Evolutionary conservation across 2,797 vertebrate species (phyloP), one percentile per base, ranked within the genome.

Genomic region (Ctenosaura bakeri): DNA sequence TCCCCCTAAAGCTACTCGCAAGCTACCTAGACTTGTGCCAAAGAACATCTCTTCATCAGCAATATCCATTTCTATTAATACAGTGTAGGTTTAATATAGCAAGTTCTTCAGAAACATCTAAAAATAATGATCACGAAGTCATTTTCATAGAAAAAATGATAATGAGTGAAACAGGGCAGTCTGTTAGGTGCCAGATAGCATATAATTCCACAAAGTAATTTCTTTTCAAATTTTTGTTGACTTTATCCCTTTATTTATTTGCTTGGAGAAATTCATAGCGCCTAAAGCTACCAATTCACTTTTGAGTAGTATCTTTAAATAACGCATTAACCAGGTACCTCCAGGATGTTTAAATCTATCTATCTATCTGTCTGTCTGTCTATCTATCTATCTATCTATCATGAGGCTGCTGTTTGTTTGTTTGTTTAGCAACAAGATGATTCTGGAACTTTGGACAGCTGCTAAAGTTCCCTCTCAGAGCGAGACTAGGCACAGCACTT

Each of bases 281-380:
- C 91, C 54, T 3, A 91, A 94, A 91, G 91, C 38, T 95, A 92
- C 87, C 91, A 84, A 95, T 91, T 97, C 93, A 92, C 88, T 88
- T 64, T 86, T 29, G 85, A 94, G 85, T 52, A 93, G 74, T 84
- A 69, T 71, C 64, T 87, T 85, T 92, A 83, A 97, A 95, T 95
- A 90, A 97, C 96, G 92, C 90, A 96, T 95, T 91, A 93, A 82
- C 90, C 78, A 88, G 84, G 91, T 62, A 16, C 62, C 90, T 94
- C 90, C 10, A 62, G 38, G 18, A 77, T 93, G 78, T 93, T 92
- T 46, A 46, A 46, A 46, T 46, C 42, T 46, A 46, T 46, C 42
- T 46, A 46, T 46, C 42, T 46, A 46, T 46, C 42, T 46, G 4
- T 46, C 42, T 46, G 4, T 46, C 42, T 46, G 4, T 46, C 42